A percentile compares a stretch with the other conserved stretches of the same genome.
Conservation (phyloP, 2,888 invertebrate genomes). For the Erpobdella octoculata region DNA sequence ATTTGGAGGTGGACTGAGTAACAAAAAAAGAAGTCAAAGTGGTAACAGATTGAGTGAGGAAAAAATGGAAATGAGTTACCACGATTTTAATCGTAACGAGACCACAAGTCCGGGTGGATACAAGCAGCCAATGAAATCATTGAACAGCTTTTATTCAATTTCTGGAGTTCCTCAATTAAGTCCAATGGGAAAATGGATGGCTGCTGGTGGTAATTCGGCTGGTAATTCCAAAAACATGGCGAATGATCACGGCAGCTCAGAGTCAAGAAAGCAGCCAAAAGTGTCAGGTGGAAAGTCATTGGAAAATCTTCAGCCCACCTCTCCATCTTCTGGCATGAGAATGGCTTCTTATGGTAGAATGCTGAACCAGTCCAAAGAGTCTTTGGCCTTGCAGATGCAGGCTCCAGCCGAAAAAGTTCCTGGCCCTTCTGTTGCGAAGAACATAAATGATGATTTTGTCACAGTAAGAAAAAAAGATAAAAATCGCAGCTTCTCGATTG, state of each 20-base stretch:
- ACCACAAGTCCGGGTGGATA: neutral
- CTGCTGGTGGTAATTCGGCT: too few species aligned
- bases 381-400: neutral
- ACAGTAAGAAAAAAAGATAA: conserved; percentile 2
- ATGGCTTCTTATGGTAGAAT: conserved; percentile 15
- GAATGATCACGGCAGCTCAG: neutral
- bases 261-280: too few species aligned
- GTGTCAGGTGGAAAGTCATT: conserved; percentile 8
- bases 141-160: neutral
- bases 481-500: neutral
- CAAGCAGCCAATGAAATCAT: neutral
- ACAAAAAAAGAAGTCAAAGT: conserved; percentile 26
- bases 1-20: neutral
- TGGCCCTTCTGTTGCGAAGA: neutral
- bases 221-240: neutral
- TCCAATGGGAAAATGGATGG: too few species aligned
- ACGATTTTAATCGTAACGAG: neutral
- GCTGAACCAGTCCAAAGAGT: conserved; percentile 4
- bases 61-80: neutral
- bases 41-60: conserved; percentile 15
- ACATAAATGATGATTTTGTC: neutral
- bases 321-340: conserved; percentile 1
- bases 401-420: neutral
- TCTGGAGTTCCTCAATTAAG: neutral
- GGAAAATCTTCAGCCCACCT: conserved; percentile 22